Percentiles rank a stretch among this genome's conserved stretches.
Conservation (phyloP, 1,140 invertebrate species). For the Archegozetes longisetosus region DNA sequence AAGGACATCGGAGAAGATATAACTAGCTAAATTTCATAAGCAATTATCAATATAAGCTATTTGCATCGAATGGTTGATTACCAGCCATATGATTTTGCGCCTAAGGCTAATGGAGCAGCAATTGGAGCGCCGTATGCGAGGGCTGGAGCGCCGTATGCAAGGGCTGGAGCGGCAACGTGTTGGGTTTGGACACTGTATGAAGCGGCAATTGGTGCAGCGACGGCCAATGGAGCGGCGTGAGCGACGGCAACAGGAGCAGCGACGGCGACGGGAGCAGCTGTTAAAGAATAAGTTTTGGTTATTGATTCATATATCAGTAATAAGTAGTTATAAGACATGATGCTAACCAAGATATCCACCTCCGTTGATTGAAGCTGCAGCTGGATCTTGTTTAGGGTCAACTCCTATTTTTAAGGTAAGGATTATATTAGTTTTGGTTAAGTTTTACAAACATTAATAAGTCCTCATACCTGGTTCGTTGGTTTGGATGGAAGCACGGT, state of each 20-base stretch:
- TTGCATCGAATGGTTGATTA: too few species aligned
- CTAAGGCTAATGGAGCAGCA: constrained; percentile 11
- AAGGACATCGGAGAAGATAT: too few species aligned
- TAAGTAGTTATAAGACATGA: too few species aligned
- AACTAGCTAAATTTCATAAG: too few species aligned
- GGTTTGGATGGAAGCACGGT: constrained; percentile 21
- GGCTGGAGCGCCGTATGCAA: neutral
- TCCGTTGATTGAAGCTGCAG: constrained; percentile 19
- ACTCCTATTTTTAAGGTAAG: constrained; percentile 16
- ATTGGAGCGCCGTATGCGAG: constrained; percentile 2
- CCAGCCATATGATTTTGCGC: too few species aligned
- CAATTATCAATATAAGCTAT: too few species aligned
- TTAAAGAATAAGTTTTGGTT: too few species aligned
- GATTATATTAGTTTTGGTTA: neutral
- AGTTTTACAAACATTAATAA: neutral
- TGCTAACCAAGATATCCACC: neutral
- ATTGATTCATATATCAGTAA: too few species aligned
- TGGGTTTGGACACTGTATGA: constrained; percentile 1
- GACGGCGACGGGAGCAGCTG: constrained; percentile 2
- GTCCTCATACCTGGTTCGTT: constrained; percentile 20
- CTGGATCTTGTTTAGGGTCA: constrained; percentile 19
- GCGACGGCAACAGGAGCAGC: neutral
- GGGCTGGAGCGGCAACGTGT: neutral
- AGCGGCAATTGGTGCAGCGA: constrained; percentile 8
- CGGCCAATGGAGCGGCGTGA: constrained; percentile 11